Base-by-base conservation (phyloP, 2,888 invertebrate genomes). In the Microctonus hyperodae region DNA sequence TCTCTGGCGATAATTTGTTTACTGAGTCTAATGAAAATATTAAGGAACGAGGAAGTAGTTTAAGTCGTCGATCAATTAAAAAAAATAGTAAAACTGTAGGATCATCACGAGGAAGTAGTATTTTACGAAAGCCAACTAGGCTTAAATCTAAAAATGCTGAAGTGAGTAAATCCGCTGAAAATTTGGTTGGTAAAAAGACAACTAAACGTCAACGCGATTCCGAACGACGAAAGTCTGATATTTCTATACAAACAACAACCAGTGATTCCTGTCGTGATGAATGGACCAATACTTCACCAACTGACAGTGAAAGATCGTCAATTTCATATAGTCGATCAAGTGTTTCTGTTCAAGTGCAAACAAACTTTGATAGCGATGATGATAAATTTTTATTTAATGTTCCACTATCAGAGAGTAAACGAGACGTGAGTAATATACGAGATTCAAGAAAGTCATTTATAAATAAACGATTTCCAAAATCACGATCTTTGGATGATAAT, bases 321-420 rank as follows among this genome's bases (percentile, higher is more conserved):
- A 70, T 75, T 16, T 75, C 74, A 7, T 72, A 67, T 11, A 72
- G 73, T 65, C 73, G 71, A 22, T 68, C 67, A 20, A 77, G 78
- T 64, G 76, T 81, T 22, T 83, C 82, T 9, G 81, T 82, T 3
- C 70, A 81, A 55, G 81, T 83, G 33, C 83, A 83, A 70, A 83
- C 83, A 20, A 81, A 79, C 65, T 79, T 83, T 58, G 81, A 82
- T 23, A 33, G 35, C 22, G 67, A 35, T 9, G 57, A 53, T 40
- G 58, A 67, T 61, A 65, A 65, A 53, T 60, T 56, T 60, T 70
- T 64, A 68, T 63, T 71, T 4, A 55, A 74, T 4, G 75, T 73
- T 35, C 28, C 51, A 4, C 53, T 76, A 48, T 76, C 78, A 35
- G 77, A 78, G 71, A 76, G 78, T 57, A 72, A 64, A 44, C 72